phyloP scores from a whole-genome alignment of 2,113 vertebrate species.

The Delphinapterus leucas region DNA sequence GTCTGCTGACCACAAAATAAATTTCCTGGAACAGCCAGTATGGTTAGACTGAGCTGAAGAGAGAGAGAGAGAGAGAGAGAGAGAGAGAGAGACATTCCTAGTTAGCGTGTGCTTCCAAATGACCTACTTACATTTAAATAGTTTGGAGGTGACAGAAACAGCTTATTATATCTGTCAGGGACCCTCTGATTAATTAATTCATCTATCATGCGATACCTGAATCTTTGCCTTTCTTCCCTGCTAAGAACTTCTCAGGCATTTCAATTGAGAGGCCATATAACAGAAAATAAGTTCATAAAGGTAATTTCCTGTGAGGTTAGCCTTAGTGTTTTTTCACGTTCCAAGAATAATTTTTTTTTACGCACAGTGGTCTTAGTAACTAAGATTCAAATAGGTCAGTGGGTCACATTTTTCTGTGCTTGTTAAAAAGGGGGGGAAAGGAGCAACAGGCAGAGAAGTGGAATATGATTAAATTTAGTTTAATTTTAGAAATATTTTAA shows the following conservation, averaged over 20 bases:
- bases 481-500: constrained; percentile 34
- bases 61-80: background rate
- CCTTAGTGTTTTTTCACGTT: background rate
- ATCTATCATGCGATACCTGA: background rate
- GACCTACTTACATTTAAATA: constrained; percentile 3
- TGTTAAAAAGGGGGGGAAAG: background rate
- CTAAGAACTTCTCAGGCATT: constrained; percentile 26
- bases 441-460: background rate
- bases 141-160: constrained; percentile 30
- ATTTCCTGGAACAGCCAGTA: background rate
- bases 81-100: background rate
- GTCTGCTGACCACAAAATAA: constrained; percentile 6
- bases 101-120: background rate
- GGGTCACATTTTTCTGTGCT: background rate
- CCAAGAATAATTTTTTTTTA: background rate
- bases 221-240: background rate
- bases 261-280: background rate
- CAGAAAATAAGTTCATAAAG: constrained; percentile 21
- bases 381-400: constrained; percentile 11
- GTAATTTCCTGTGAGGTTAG: background rate
- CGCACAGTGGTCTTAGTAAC: background rate
- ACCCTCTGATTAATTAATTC: background rate
- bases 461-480: background rate
- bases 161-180: background rate
- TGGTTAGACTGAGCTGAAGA: background rate